Conservation (phyloP, 2,113 vertebrate genomes). For the Cervus canadensis region DNA sequence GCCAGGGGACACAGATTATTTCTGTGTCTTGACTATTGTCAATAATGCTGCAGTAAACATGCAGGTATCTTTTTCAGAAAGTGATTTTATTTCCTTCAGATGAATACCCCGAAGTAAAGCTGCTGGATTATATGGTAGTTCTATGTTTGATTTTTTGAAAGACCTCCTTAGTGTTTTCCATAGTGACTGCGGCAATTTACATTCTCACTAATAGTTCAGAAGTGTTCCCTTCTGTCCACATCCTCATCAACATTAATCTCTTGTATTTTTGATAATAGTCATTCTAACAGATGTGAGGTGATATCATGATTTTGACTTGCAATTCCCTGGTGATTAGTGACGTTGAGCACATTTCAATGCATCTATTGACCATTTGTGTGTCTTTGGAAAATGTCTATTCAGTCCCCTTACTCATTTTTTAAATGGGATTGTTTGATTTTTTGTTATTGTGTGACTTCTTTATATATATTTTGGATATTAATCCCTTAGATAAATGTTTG, state of each 20-base stretch:
- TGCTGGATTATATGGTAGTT: neutral
- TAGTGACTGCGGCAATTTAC: neutral
- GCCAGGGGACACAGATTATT: neutral
- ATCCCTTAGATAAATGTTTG: neutral
- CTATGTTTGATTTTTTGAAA: neutral
- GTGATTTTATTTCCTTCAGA: neutral
- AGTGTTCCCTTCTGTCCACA: neutral
- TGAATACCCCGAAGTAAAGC: neutral
- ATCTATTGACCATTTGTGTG: neutral
- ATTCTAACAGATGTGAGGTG: neutral
- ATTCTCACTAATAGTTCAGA: neutral
- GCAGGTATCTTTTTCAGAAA: neutral
- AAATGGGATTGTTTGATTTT: neutral
- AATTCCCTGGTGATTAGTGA: neutral
- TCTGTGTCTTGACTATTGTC: neutral
- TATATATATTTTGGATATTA: neutral
- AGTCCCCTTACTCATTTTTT: neutral
- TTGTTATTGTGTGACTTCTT: neutral
- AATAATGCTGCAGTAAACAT: neutral
- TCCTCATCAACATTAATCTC: neutral
- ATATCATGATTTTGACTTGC: neutral
- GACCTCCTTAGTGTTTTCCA: neutral
- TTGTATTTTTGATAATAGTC: neutral
- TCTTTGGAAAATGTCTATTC: neutral
- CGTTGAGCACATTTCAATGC: neutral